These are phyloP conservation scores for Lepidothrix coronata DNA, from an alignment of 2,113 vertebrate genomes.

Conservation along the genomic window DNA sequence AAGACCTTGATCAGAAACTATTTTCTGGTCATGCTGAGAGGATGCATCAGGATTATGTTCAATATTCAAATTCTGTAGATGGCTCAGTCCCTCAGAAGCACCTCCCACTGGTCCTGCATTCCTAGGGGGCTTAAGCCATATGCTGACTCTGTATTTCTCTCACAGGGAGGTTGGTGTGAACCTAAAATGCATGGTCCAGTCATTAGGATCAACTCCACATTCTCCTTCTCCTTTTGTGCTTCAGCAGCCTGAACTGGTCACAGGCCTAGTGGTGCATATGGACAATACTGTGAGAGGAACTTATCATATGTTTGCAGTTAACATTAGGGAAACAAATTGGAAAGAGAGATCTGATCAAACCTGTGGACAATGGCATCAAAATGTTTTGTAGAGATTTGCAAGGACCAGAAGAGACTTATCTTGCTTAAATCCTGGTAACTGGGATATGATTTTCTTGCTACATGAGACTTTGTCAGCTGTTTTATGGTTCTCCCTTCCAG, in stretches of 20 bases:
- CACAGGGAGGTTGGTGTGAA: background rate
- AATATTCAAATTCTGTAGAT: background rate
- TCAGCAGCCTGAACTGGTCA: background rate
- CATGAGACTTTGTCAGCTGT: background rate
- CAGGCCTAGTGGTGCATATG: accelerated
- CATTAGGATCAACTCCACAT: background rate
- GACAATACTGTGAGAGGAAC: background rate
- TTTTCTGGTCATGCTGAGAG: background rate
- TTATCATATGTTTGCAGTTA: background rate
- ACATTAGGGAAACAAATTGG: background rate
- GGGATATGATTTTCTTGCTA: background rate
- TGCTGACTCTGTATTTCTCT: background rate
- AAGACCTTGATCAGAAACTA: background rate
- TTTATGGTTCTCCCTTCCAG: background rate
- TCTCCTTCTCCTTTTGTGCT: background rate
- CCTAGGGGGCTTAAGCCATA: background rate
- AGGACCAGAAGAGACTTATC: background rate
- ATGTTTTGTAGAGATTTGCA: background rate
- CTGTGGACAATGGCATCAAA: background rate
- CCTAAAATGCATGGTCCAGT: background rate
- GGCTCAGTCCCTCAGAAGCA: background rate
- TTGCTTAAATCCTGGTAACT: background rate
- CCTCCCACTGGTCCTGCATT: background rate
- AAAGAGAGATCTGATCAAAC: background rate
- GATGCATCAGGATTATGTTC: background rate